Base-by-base conservation (phyloP, 64 coral and sea anemone genomes). In the Pocillopora damicornis region DNA sequence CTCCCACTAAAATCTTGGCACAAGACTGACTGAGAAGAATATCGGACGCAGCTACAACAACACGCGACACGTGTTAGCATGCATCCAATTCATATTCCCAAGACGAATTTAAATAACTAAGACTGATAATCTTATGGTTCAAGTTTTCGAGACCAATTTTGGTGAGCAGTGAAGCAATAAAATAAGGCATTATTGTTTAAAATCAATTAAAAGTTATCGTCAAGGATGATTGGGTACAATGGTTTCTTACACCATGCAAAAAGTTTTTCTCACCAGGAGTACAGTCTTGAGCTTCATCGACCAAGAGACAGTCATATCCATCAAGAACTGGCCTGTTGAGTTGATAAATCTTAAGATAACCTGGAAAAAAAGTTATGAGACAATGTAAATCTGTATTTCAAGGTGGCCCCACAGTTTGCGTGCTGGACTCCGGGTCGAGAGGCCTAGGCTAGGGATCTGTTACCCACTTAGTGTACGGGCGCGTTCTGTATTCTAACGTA, bases 261-360 rank as follows among this genome's bases (percentile, higher is more conserved):
- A 30, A 30, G 30, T 7, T 51, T 12, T 1, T 37, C 61, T 60
- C 91, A 99, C 97, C 97, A 75, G 93, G 97, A 37, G 97, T 99
- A 63, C 90, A 90, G 77, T 99, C 97, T 61, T 99, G 97, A n/a
- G 97, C 97, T 60, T 99, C 90, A 37, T 99, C 97, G 61, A 99
- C 87, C 59, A 99, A 38, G 1, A 99, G 62, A 77, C 97, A 99
- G 30, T 95, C 90, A 64, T 92, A 99, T 1, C 62, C 77, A 71
- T 36, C 80, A 18, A 71, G 20, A 26, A 78, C 35, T 5, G 97
- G 97, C 22, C 87, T 79, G 4, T 88, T 85, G 1, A 99, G 87
- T 62, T 99, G 97, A 82, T 91, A 99, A 0, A 99, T 61, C 66
- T 99, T 99, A 2, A 99, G 78, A 61, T 99, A 99, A 23, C 97